A percentile compares a stretch with the other conserved stretches of the same genome.
These are phyloP conservation scores for Harpalus rufipes DNA, from an alignment of 2,888 invertebrate genomes.

Conservation along the genomic window DNA sequence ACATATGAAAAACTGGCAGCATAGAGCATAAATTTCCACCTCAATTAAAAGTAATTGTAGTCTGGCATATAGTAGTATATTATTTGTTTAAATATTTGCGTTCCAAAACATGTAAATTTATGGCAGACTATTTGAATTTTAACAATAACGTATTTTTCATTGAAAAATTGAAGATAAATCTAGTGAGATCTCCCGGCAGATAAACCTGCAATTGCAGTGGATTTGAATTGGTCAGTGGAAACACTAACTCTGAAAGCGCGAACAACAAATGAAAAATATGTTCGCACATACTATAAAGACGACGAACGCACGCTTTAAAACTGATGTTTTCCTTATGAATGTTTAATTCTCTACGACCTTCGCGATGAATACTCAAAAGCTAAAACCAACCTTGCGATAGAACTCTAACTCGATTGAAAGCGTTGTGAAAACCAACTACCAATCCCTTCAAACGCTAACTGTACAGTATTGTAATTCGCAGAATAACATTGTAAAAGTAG, in stretches of 20 bases:
- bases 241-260: conserved; percentile 3
- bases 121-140: conserved; percentile 20
- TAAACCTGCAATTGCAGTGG: conserved; percentile 14
- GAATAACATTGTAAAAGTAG: conserved; percentile 46
- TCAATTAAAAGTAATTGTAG: conserved; percentile 41
- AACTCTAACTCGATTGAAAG: conserved; percentile 38
- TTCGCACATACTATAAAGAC: conserved; percentile 28
- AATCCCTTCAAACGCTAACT: conserved; percentile 26
- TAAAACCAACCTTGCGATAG: conserved; percentile 33
- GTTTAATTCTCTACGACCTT: conserved; percentile 47
- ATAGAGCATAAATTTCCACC: conserved; percentile 32
- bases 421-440: background rate
- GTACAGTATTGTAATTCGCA: conserved; percentile 33
- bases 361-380: conserved; percentile 50
- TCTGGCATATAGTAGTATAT: conserved; percentile 24
- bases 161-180: conserved; percentile 33
- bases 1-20: conserved; percentile 22
- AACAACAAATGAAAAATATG: conserved; percentile 46
- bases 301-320: conserved; percentile 47
- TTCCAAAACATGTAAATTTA: conserved; percentile 40
- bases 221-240: background rate
- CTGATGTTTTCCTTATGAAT: conserved; percentile 54
- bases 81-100: conserved; percentile 38
- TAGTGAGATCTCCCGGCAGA: conserved; percentile 25
- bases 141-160: conserved; percentile 42